Percentiles rank a stretch among this genome's conserved stretches.
Evolutionary conservation across 1,140 invertebrate species (phyloP).

Genomic region (Pectinophora gossypiella): DNA sequence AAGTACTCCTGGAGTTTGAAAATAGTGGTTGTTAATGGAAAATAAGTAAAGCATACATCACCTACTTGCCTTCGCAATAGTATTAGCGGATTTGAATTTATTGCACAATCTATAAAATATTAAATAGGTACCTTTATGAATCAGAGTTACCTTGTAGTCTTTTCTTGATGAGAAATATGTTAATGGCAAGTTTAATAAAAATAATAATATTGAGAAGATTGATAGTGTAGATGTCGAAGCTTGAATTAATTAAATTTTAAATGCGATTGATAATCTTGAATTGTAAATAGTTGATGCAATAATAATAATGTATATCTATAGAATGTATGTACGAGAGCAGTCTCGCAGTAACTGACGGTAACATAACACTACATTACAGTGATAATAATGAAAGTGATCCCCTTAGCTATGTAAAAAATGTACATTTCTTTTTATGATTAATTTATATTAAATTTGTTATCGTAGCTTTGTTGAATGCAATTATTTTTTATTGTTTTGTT

Average conservation of each 20-base stretch:
- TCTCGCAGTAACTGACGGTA: slow-evolving; percentile 20
- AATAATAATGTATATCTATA: too few species aligned
- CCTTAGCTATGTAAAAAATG: slow-evolving; percentile 67
- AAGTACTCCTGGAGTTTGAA: slow-evolving; percentile 27
- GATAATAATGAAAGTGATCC: slow-evolving; percentile 66
- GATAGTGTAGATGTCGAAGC: neutral
- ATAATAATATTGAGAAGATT: slow-evolving; percentile 5
- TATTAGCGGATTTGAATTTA: slow-evolving; percentile 47
- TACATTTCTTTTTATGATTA: slow-evolving; percentile 71
- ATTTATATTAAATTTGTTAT: slow-evolving; percentile 76
- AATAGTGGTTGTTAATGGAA: neutral
- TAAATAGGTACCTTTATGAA: slow-evolving; percentile 35
- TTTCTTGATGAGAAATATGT: slow-evolving; percentile 26
- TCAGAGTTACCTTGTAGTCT: slow-evolving; percentile 57
- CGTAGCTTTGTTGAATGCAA: slow-evolving; percentile 73
- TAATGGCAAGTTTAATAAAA: too few species aligned
- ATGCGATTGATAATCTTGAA: slow-evolving; percentile 25
- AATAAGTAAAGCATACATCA: slow-evolving; percentile 42
- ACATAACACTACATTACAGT: slow-evolving; percentile 47
- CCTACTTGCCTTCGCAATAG: slow-evolving; percentile 59
- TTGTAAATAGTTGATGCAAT: slow-evolving; percentile 6
- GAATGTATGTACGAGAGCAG: neutral
- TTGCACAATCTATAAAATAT: slow-evolving; percentile 53
- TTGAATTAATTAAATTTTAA: slow-evolving; percentile 29
- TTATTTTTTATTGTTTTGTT: slow-evolving; percentile 74